Conservation (phyloP, 2,888 invertebrate species). For the Phyllotreta cruciferae region DNA sequence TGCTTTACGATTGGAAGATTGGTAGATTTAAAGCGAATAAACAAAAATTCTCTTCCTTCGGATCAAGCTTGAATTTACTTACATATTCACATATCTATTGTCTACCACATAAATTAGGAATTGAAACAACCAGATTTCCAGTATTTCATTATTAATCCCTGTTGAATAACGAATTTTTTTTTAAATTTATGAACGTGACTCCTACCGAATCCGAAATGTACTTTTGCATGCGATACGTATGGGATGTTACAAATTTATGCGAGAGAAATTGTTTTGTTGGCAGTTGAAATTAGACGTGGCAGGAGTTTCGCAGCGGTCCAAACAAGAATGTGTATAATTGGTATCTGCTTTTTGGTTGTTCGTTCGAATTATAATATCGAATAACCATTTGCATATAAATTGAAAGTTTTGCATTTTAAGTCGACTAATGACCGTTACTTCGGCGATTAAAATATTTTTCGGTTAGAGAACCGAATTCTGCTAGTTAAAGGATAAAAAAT, state of each 20-base stretch:
- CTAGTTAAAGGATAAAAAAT: not conserved
- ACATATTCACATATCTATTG: too few relatives aligned
- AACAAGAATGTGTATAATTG: constrained; percentile 26
- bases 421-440: constrained; percentile 42
- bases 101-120: not conserved
- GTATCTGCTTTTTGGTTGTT: constrained; percentile 32
- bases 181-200: too few relatives aligned
- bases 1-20: not conserved
- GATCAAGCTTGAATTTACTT: too few relatives aligned
- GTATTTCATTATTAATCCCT: too few relatives aligned
- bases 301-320: constrained; percentile 7
- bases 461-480: not conserved
- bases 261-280: constrained; percentile 30
- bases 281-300: constrained; percentile 26
- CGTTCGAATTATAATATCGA: constrained; percentile 47
- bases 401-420: constrained; percentile 52
- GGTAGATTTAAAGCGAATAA: not conserved
- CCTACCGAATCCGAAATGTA: not conserved
- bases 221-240: not conserved
- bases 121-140: not conserved
- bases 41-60: too few relatives aligned
- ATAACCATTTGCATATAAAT: constrained; percentile 54
- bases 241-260: not conserved
- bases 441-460: constrained; percentile 41
- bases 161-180: too few relatives aligned